Conservation (phyloP, 2,888 invertebrate genomes). For the Ctena decussata region DNA sequence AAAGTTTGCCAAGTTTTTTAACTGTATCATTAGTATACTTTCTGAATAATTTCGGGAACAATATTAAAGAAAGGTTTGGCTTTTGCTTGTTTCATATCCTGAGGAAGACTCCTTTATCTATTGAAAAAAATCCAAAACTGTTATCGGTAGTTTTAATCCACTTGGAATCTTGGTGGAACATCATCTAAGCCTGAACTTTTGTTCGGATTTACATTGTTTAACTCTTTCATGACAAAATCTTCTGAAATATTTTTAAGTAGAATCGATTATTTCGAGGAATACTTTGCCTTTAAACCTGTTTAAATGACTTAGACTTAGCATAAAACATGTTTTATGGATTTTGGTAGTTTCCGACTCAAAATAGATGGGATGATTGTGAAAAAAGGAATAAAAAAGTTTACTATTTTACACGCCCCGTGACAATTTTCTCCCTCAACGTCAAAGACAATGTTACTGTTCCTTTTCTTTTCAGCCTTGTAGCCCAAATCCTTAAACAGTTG, state of each 20-base stretch:
- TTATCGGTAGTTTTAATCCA: slow-evolving; percentile 43
- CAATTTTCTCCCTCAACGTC: neutral
- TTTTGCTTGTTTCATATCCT: slow-evolving; percentile 43
- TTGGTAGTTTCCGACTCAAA: neutral
- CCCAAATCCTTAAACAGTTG: neutral
- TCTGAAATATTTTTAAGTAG: neutral
- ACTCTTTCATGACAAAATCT: slow-evolving; percentile 35
- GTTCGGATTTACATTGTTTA: slow-evolving; percentile 29
- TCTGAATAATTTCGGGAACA: too few species aligned
- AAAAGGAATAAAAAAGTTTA: neutral
- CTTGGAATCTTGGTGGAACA: slow-evolving; percentile 45
- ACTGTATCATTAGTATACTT: too few species aligned
- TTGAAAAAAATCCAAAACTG: slow-evolving; percentile 39
- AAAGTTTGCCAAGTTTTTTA: too few species aligned
- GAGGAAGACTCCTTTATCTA: slow-evolving; percentile 39
- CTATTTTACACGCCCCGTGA: neutral
- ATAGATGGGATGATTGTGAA: neutral
- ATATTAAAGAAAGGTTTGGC: slow-evolving; percentile 48
- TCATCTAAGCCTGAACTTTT: slow-evolving; percentile 55
- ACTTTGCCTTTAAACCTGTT: slow-evolving; percentile 17
- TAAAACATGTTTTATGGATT: neutral
- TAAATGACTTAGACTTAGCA: neutral
- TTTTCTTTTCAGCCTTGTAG: neutral
- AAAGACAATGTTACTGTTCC: neutral
- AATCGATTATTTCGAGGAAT: slow-evolving; percentile 9